Percentiles rank a stretch among this genome's conserved stretches.
These are phyloP conservation scores for Holcopasites calliopsidis DNA, from an alignment of 1,140 invertebrate species.

Conservation along the genomic window DNA sequence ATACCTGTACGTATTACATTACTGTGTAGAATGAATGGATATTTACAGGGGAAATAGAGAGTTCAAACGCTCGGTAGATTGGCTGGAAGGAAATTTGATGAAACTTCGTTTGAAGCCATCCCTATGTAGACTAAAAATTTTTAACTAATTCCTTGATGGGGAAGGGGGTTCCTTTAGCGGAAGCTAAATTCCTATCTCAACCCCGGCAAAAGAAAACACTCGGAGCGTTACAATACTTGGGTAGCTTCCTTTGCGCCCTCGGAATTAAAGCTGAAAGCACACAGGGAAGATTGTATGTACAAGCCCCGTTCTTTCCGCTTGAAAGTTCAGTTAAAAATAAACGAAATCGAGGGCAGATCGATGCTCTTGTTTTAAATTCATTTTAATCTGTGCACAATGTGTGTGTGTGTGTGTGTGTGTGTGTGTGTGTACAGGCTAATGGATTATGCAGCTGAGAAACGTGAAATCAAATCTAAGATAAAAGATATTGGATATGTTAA, in stretches of 20 bases:
- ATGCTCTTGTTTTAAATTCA: not conserved
- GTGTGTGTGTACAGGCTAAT: too few relatives aligned
- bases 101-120: not conserved
- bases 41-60: not conserved
- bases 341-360: constrained; percentile 1
- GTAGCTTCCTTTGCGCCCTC: not conserved
- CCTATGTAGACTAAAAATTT: not conserved
- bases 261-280: not conserved
- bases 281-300: not conserved
- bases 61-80: not conserved
- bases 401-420: too few relatives aligned
- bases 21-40: not conserved
- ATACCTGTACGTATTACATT: not conserved
- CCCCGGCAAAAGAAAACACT: not conserved
- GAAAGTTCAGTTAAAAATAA: not conserved
- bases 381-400: not conserved
- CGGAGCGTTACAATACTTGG: constrained; percentile 3
- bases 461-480: too few relatives aligned
- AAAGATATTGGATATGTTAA: too few relatives aligned
- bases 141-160: not conserved
- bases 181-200: not conserved
- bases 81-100: not conserved
- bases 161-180: not conserved
- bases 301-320: not conserved
- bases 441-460: too few relatives aligned